These are phyloP conservation scores for Andrena bicolor DNA, from an alignment of 2,888 invertebrate species.

Conservation along the genomic window DNA sequence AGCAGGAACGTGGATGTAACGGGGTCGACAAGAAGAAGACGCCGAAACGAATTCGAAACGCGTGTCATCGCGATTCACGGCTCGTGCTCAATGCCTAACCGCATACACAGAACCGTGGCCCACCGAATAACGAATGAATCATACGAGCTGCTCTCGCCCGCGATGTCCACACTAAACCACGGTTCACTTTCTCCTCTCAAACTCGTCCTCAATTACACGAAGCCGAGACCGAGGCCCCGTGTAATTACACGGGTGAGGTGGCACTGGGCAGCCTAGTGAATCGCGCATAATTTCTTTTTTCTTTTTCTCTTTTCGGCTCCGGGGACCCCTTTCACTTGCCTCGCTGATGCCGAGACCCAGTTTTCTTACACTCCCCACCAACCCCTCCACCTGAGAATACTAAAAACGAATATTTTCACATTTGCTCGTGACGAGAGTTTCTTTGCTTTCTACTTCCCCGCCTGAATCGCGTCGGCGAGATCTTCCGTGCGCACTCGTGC, in stretches of 20 bases:
- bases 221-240: slow-evolving; percentile 59
- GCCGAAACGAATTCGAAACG: slow-evolving; percentile 53
- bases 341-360: slow-evolving; percentile 53
- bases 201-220: slow-evolving; percentile 72
- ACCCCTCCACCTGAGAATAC: background rate
- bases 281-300: slow-evolving; percentile 60
- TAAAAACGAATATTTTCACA: slow-evolving; percentile 52
- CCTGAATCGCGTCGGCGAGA: slow-evolving; percentile 9
- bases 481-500: slow-evolving; percentile 5
- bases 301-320: slow-evolving; percentile 37
- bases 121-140: slow-evolving; percentile 73
- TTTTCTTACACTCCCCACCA: slow-evolving; percentile 43
- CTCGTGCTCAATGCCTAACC: slow-evolving; percentile 43
- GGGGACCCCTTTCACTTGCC: slow-evolving; percentile 74
- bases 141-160: slow-evolving; percentile 47
- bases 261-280: slow-evolving; percentile 66
- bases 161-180: slow-evolving; percentile 54
- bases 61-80: slow-evolving; percentile 59
- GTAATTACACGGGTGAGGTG: slow-evolving; percentile 80
- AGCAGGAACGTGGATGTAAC: slow-evolving; percentile 28
- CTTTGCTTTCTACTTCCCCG: slow-evolving; percentile 59
- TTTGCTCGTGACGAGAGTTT: slow-evolving; percentile 38
- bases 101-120: slow-evolving; percentile 32
- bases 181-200: slow-evolving; percentile 73
- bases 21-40: slow-evolving; percentile 33